Base-by-base conservation (phyloP, 2,113 vertebrate species). In the Prionailurus viverrinus region DNA sequence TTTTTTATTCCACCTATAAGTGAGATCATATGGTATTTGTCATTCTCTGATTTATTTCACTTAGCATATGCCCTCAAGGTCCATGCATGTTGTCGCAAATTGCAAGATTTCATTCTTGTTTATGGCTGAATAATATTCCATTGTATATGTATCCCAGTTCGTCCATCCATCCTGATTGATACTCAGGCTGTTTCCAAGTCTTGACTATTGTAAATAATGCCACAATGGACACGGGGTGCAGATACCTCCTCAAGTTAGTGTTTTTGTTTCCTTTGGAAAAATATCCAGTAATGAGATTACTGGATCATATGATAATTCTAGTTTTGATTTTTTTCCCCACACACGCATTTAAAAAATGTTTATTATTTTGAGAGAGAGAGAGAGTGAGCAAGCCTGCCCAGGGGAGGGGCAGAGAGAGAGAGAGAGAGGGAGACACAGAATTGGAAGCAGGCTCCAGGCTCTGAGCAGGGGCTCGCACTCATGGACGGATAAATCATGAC, bases 381-480 rank as follows among this genome's bases (percentile, higher is more conserved):
- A 51, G 14, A 55, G 16, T 1, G 5, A 51, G 11, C 2, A 1
- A 55, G 53, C 15, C 14, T 5, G 53, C 4, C 4, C 0, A 16
- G 53, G 53, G 15, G 53, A 55, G 53, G 53, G 53, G 16, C 14
- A 16, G 53, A 55, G 53, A 53, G 53, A 53, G 53, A 55, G 53
- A 16, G 53, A 55, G 53, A 55, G 53, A 55, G 53, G 0, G 15
- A 55, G 15, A 55, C 53, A 55, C 53, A 55, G 53, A 55, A 55
- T 55, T 15, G 4, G 15, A 55, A 55, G 14, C 53, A 55, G 53
- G 53, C 53, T 55, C 53, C 51, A 14, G 51, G 51, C 53, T 55
- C 53, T 5, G 53, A 55, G 53, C 53, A 16, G 15, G 53, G 53
- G 53, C 53, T 55, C 15, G 53, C 15, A 55, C 53, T 5, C 53